phyloP scores from a whole-genome alignment of 2,888 invertebrate species.

The Leucoptera coffeella region DNA sequence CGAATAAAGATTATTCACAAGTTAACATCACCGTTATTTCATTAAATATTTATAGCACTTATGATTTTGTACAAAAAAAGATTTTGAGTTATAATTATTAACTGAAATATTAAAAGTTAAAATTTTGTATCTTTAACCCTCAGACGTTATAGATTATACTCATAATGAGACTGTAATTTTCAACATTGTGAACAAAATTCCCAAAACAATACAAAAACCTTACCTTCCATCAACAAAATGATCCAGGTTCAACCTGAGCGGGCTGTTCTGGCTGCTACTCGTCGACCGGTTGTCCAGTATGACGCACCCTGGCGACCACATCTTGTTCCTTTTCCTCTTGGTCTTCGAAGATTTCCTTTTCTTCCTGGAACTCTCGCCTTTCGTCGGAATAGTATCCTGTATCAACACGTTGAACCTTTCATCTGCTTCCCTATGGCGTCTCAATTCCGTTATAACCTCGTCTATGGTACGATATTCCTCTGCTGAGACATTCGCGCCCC shows the following conservation, averaged over 20 bases:
- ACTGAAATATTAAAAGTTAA: too few relatives aligned
- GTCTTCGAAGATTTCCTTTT: constrained; percentile 20
- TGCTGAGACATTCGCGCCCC: constrained; percentile 16
- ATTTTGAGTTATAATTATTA: too few relatives aligned
- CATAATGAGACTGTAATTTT: too few relatives aligned
- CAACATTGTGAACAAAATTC: constrained; percentile 4
- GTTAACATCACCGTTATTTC: too few relatives aligned
- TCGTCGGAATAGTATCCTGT: constrained; percentile 13
- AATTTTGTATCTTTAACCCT: too few relatives aligned
- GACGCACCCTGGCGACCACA: constrained; percentile 38
- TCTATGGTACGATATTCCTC: constrained; percentile 26
- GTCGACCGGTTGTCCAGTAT: constrained; percentile 29
- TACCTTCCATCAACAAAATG: constrained; percentile 43
- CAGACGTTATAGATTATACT: too few relatives aligned
- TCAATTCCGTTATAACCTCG: constrained; percentile 26
- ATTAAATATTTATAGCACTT: too few relatives aligned
- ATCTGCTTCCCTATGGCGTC: constrained; percentile 20
- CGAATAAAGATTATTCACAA: too few relatives aligned
- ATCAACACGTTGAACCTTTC: constrained; percentile 14
- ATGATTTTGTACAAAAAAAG: too few relatives aligned
- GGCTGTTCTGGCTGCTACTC: constrained; percentile 18
- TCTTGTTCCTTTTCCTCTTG: constrained; percentile 27
- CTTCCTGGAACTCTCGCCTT: constrained; percentile 17
- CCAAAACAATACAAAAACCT: constrained; percentile 8
- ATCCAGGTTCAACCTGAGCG: constrained; percentile 37